Conservation (phyloP, 1,140 invertebrate genomes). For the Solenopsis invicta region DNA sequence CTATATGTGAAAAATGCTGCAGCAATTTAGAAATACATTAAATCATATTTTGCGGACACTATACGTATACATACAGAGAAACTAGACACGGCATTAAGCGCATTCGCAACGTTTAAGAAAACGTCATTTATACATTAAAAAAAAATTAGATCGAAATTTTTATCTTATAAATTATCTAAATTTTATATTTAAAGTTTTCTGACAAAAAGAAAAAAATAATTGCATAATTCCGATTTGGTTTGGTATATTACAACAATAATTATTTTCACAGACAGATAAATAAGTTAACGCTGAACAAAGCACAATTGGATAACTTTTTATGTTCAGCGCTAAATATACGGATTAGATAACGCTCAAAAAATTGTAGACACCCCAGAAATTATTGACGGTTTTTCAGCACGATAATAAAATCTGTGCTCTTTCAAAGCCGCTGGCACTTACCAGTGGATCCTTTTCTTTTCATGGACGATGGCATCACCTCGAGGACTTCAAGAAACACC, state of each 20-base stretch:
- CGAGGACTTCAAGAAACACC: slow-evolving; percentile 40
- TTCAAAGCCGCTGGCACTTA: slow-evolving; percentile 6
- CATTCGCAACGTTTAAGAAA: not conserved
- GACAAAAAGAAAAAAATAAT: not conserved
- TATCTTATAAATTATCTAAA: not conserved
- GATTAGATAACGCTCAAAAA: slow-evolving; percentile 23
- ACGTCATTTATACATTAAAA: not conserved
- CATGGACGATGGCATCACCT: slow-evolving; percentile 42
- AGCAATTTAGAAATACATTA: not conserved
- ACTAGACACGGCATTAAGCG: not conserved
- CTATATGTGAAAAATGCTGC: not conserved
- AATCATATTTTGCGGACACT: not conserved
- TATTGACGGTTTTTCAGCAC: slow-evolving; percentile 28
- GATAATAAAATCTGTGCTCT: slow-evolving; percentile 30
- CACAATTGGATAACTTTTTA: not conserved
- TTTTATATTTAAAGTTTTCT: not conserved
- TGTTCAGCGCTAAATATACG: not conserved
- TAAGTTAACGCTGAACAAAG: not conserved
- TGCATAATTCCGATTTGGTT: not conserved
- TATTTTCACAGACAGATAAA: not conserved
- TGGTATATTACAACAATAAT: not conserved
- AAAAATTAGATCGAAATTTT: too few relatives aligned
- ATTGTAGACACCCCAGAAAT: not conserved
- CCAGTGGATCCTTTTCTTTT: slow-evolving; percentile 59
- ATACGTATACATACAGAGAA: not conserved